Evolutionary conservation across 2,797 vertebrate genomes (phyloP).

Genomic region (Furcifer pardalis): DNA sequence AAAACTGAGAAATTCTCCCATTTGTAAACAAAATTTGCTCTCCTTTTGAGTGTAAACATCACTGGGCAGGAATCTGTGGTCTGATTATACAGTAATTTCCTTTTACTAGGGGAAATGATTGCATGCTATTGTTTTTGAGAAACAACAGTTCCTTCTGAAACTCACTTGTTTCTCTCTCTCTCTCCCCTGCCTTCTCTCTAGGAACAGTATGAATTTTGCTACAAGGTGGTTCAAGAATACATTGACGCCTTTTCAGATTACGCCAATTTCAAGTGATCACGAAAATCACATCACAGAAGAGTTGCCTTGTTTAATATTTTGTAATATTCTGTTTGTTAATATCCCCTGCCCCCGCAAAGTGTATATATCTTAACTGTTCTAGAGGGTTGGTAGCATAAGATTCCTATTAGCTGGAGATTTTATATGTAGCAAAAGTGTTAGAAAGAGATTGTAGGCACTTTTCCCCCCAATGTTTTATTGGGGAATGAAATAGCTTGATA

Average conservation of each 20-base stretch:
- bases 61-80: not conserved
- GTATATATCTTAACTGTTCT: conserved; percentile 92
- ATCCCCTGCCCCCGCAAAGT: conserved; percentile 79
- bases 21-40: not conserved
- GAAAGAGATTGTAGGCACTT: conserved; percentile 76
- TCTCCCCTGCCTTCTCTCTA: conserved; percentile 52
- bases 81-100: not conserved
- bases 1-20: not conserved
- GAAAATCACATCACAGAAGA: conserved; percentile 75
- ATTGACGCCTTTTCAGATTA: conserved; percentile 99
- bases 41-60: too few relatives aligned
- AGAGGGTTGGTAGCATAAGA: conserved; percentile 89
- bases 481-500: conserved; percentile 83
- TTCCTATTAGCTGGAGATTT: conserved; percentile 92
- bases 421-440: conserved; percentile 91
- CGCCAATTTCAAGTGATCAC: conserved; percentile 95
- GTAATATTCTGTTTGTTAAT: conserved; percentile 98
- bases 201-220: conserved; percentile 99
- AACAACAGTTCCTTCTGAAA: accelerated
- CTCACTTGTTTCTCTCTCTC: accelerated
- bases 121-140: not conserved
- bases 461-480: conserved; percentile 82
- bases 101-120: not conserved
- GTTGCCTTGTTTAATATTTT: conserved; percentile 99
- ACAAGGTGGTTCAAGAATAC: conserved; percentile 99